Conservation (phyloP, 2,797 vertebrate species). For the Sphenopsis melanotis region DNA sequence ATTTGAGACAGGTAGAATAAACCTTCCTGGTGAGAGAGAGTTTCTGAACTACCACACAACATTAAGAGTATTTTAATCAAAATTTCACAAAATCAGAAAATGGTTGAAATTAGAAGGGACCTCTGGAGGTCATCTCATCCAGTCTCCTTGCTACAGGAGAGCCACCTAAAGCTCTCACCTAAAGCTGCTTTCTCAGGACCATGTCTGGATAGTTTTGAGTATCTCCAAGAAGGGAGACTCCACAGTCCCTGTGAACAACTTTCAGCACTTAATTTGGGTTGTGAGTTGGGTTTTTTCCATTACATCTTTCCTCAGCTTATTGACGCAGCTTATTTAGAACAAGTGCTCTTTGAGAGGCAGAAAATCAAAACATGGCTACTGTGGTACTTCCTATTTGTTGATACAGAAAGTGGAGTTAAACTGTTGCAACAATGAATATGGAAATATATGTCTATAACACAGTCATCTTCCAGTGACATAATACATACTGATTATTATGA, state of each 20-base stretch:
- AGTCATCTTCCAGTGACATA: background rate
- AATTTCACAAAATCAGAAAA: background rate
- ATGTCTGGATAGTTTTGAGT: background rate
- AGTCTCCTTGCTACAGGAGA: background rate
- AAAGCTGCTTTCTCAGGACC: background rate
- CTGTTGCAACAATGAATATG: background rate
- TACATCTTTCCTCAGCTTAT: background rate
- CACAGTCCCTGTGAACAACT: background rate
- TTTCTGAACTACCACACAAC: fast-evolving
- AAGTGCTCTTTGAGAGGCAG: background rate
- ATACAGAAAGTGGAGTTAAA: background rate
- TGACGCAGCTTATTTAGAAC: background rate
- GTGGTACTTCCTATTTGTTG: background rate
- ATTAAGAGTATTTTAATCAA: background rate
- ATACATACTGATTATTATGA: background rate
- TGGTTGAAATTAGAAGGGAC: background rate
- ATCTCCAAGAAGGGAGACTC: background rate
- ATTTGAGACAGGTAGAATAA: background rate
- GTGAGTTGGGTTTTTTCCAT: fast-evolving
- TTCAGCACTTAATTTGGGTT: background rate
- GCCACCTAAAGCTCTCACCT: background rate
- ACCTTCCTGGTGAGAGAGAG: background rate
- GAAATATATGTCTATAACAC: background rate
- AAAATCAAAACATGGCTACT: background rate
- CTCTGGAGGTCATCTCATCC: background rate